Percentiles rank a stretch among this genome's conserved stretches.
phyloP scores from a whole-genome alignment of 53 echinoderm and acorn worm species.

The Stichopus horrens region DNA sequence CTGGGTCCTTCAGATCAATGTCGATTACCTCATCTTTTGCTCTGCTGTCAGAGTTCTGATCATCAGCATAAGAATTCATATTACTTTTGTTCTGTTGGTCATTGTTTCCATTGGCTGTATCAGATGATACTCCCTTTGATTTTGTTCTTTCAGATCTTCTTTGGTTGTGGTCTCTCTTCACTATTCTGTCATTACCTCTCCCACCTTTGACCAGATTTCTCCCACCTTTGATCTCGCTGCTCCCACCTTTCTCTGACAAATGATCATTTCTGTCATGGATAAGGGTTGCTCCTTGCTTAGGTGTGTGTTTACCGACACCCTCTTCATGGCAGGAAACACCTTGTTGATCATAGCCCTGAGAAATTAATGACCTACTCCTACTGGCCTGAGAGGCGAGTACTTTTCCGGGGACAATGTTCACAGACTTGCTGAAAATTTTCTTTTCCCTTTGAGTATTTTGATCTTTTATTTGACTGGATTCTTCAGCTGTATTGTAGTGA shows the following conservation, averaged over 20 bases:
- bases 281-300: background rate
- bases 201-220: background rate
- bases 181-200: constrained; percentile 64
- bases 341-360: too few relatives aligned
- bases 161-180: constrained; percentile 69
- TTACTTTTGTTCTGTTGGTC: background rate
- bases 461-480: background rate
- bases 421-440: background rate
- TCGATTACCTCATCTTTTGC: constrained; percentile 56
- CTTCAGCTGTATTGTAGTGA: background rate
- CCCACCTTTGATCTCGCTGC: background rate
- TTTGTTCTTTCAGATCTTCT: constrained; percentile 8
- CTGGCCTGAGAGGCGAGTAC: constrained; percentile 7
- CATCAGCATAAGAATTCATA: background rate
- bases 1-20: constrained; percentile 89
- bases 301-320: background rate
- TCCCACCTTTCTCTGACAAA: background rate
- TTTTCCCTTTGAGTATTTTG: background rate
- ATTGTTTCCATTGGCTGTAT: background rate
- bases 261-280: background rate
- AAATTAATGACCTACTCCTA: background rate
- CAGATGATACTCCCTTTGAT: background rate
- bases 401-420: constrained; percentile 26
- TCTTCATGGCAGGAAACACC: background rate
- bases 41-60: background rate